phyloP scores from a whole-genome alignment of 2,797 vertebrate species.

The Lagorchestes hirsutus region DNA sequence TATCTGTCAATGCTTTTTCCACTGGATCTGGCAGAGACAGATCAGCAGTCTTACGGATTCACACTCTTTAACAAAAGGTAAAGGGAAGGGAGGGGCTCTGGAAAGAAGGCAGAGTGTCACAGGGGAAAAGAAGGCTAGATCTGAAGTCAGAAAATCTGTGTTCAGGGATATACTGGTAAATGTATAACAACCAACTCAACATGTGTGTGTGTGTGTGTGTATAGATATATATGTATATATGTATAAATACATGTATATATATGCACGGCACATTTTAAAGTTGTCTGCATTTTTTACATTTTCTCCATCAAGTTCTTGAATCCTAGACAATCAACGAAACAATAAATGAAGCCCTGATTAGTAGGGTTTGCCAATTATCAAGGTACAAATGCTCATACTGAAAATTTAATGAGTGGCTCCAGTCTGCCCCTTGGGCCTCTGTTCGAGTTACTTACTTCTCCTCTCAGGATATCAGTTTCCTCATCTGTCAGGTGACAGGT shows the following conservation, averaged over 20 bases:
- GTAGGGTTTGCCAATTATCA: neutral
- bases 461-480: neutral
- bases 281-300: neutral
- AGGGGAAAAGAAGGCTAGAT: neutral
- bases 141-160: neutral
- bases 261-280: neutral
- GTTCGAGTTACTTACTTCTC: neutral
- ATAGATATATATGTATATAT: too few relatives aligned
- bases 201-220: too few relatives aligned
- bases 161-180: neutral
- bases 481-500: neutral
- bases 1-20: neutral
- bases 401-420: neutral
- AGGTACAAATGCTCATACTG: neutral
- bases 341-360: neutral
- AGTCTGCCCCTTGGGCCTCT: too few relatives aligned
- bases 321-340: neutral
- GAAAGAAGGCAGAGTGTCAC: neutral
- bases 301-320: neutral
- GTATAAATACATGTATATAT: too few relatives aligned
- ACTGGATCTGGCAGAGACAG: neutral
- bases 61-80: neutral
- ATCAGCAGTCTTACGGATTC: neutral
- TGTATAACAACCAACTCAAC: neutral
- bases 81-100: neutral